Base-by-base conservation (phyloP, 1,140 invertebrate genomes). In the Aricia agestis region DNA sequence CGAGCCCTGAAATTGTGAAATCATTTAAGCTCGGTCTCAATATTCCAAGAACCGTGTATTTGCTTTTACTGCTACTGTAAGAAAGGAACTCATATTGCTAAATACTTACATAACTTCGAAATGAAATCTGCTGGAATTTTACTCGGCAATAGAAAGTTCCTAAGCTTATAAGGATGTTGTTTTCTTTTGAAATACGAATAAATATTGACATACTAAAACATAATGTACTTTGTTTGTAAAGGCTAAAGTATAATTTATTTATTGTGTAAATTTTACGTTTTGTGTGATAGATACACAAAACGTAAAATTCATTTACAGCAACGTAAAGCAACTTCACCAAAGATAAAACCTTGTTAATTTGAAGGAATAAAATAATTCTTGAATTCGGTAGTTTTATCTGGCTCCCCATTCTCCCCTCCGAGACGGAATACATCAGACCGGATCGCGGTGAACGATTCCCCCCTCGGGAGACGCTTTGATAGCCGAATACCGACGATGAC, bases 381-480 rank as follows among this genome's bases (percentile, higher is more conserved):
- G 9, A 15, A 52, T 52, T 52, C 45, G 45, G 67, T 68, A 80
- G 73, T 80, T 79, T 81, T 83, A 80, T 81, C 77, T 81, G 77
- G 73, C 63, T 75, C 72, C 76, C 72, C 78, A 78, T 76, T 74
- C 76, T 73, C 70, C 69, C 45, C 68, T 59, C 72, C 73, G 67
- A 76, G 70, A 66, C 71, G 73, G 74, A 83, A 83, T 83, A 82
- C 80, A 82, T 83, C 82, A 83, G 82, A 82, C 72, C 72, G 73
- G 69, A 67, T 68, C 73, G 74, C 45, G 45, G 45, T 15, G 9
- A 11, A 6, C 11, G 45, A 36, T 36, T 4, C 36, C 45, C 45
- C 45, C 45, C 45, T 17, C 58, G 17, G 59, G 59, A 25, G 59
- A 19, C 19, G 17, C 59, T 63, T 63, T 63, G 59, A 63, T 63